A percentile compares a stretch with the other conserved stretches of the same genome.
Conservation (phyloP, 2,113 vertebrate genomes). For the Halichoerus grypus region DNA sequence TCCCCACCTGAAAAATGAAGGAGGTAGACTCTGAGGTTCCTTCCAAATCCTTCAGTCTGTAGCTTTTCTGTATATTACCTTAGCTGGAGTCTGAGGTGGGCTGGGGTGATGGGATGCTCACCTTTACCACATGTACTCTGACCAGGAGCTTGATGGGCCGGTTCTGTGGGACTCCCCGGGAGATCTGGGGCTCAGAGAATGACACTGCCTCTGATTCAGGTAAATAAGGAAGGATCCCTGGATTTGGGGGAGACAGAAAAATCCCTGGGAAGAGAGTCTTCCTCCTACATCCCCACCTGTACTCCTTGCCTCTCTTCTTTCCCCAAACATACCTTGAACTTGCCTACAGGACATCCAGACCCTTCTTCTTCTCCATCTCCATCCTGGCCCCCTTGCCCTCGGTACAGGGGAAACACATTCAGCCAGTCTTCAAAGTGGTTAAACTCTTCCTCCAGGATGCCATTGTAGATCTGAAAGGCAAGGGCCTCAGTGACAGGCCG, state of each 20-base stretch:
- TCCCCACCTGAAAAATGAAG: background rate
- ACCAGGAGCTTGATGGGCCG: slow-evolving; percentile 93
- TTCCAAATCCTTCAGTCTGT: background rate
- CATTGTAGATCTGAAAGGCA: slow-evolving; percentile 90
- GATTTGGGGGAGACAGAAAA: slow-evolving; percentile 16
- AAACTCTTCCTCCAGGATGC: slow-evolving; percentile 94
- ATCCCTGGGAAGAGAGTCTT: background rate
- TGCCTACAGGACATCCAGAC: slow-evolving; percentile 90
- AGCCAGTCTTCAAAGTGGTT: slow-evolving; percentile 96
- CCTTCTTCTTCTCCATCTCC: slow-evolving; percentile 91
- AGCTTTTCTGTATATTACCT: background rate
- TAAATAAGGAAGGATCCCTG: slow-evolving; percentile 96
- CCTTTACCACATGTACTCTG: slow-evolving; percentile 95
- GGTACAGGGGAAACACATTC: slow-evolving; percentile 91
- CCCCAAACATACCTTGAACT: slow-evolving; percentile 93
- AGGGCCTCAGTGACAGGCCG: background rate
- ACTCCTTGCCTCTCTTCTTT: background rate
- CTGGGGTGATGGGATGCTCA: slow-evolving; percentile 76
- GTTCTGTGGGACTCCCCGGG: slow-evolving; percentile 93
- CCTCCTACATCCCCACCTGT: background rate
- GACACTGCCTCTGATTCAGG: slow-evolving; percentile 87
- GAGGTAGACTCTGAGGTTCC: background rate
- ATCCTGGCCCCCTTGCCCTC: slow-evolving; percentile 91
- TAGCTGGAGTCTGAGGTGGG: background rate
- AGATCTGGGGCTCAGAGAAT: slow-evolving; percentile 88